A percentile compares a stretch with the other conserved stretches of the same genome.
Conservation (phyloP, 1,140 invertebrate genomes). For the Lordiphosa stackelbergi region DNA sequence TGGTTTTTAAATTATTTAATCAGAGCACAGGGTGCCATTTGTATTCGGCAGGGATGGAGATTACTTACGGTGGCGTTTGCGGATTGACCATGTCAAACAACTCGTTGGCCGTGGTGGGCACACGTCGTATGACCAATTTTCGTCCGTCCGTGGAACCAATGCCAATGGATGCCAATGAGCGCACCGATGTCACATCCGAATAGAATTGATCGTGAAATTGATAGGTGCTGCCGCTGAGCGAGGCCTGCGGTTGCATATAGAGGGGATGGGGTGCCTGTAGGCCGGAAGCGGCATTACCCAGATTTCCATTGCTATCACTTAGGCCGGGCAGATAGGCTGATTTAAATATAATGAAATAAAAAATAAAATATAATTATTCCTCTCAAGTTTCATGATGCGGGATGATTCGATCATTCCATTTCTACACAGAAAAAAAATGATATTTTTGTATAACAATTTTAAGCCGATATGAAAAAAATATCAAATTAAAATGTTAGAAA, state of each 20-base stretch:
- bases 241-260: conserved; percentile 66
- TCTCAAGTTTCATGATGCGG: too few relatives aligned
- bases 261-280: conserved; percentile 54
- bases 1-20: conserved; percentile 25
- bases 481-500: too few relatives aligned
- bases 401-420: too few relatives aligned
- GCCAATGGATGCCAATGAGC: conserved; percentile 88
- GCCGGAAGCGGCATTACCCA: conserved; percentile 29
- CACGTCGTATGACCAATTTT: conserved; percentile 87
- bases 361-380: too few relatives aligned
- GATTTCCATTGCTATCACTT: conserved; percentile 52
- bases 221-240: conserved; percentile 74
- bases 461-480: too few relatives aligned
- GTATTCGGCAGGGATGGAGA: conserved; percentile 10
- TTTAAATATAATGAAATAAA: too few relatives aligned
- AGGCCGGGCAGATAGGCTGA: conserved; percentile 55
- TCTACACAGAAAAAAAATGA: too few relatives aligned
- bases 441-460: too few relatives aligned
- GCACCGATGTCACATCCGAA: conserved; percentile 83
- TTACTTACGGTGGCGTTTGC: conserved; percentile 87
- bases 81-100: conserved; percentile 88
- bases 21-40: too few relatives aligned
- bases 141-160: conserved; percentile 91
- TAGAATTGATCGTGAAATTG: conserved; percentile 78
- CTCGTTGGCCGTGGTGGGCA: conserved; percentile 89